Base-by-base conservation (phyloP, 2,113 vertebrate genomes). In the Rhinichthys klamathensis region DNA sequence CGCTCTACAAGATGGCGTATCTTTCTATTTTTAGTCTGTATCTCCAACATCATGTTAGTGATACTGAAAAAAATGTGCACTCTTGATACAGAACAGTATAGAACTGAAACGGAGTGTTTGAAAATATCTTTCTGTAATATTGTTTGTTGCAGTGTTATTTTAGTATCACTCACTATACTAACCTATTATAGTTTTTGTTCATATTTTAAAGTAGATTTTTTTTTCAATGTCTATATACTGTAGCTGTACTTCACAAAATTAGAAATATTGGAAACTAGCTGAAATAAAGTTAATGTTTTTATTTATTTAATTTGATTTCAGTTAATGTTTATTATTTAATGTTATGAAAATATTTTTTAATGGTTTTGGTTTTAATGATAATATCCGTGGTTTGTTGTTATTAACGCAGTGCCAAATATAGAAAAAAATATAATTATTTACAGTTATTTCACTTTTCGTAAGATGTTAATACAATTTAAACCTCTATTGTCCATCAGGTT, bases 401-500 rank as follows among this genome's bases (percentile, higher is more conserved):
- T 41, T 69, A 10, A 69, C 9, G 1, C 30, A 10, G 16, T 35
- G 3, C 65, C 15, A 67, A 21, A 65, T 2, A 16, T 6, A 32
- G 60, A 13, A 63, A 65, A 15, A 65, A 21, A 10, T 13, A 23
- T 73, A 25, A 46, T 25, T n/a, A 25, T 46, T 49, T 38, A n/a
- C n/a, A 21, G 67, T 70, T 41, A 23, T 70, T 41, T 41, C 32
- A 70, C 13, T 23, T n/a, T n/a, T 49, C 27, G 4, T 41, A 41
- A 16, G n/a, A 72, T 38, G 6, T 35, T 46, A 18, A 61, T 15
- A 8, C 3, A 49, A 75, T 84, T 3, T 8, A 18, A 44, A 27
- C 3, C 8, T 44, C 70, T 3, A 12, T 4, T 78, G 51, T 38
- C 74, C 38, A 69, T 67, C 80, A 99, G 98, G 98, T 82, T 99